Base-by-base conservation (phyloP, 2,113 vertebrate genomes). In the Megalops atlanticus region DNA sequence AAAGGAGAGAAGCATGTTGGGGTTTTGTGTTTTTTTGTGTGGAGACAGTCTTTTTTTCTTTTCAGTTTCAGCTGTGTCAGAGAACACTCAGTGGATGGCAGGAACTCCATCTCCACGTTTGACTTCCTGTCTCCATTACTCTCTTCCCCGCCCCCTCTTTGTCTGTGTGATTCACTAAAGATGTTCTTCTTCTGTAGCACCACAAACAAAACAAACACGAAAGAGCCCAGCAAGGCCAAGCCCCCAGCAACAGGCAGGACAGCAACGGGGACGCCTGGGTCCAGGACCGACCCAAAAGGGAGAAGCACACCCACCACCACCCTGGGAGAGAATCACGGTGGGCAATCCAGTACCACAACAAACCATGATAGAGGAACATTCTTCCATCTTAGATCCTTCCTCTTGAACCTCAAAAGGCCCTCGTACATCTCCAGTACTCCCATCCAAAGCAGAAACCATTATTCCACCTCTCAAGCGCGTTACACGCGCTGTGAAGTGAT, bases 311-410 rank as follows among this genome's bases (percentile, higher is more conserved):
- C 93, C 47, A 84, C 87, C 43, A 86, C 87, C 41, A 86, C 21
- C 81, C 83, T 89, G 86, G 81, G 87, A 45, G 96, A 96, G 83
- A 93, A 82, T 80, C 93, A 92, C 86, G 96, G 98, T 99, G 93
- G 92, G 92, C 69, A 47, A 41, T 64, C 78, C 79, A 24, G 0
- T 31, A 15, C 8, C 45, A 43, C 52, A 41, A 8, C 3, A 21
- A 1, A 10, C 21, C 35, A 79, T n/a, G 0, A 45, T 6, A 47
- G 2, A 33, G 21, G 33, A 14, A 1, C 6, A 39, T 38, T 35
- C 24, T 2, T 33, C 21, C 27, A 10, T 35, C 47, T 38, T 21
- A 40, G 8, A 8, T 31, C 7, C 11, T n/a, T 64, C 58, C 31
- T 64, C n/a, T n/a, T 64, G 24, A 64, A 31, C 58, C 58, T 31